Conservation (phyloP, 2,888 invertebrate species). For the Allolobophora icterica region DNA sequence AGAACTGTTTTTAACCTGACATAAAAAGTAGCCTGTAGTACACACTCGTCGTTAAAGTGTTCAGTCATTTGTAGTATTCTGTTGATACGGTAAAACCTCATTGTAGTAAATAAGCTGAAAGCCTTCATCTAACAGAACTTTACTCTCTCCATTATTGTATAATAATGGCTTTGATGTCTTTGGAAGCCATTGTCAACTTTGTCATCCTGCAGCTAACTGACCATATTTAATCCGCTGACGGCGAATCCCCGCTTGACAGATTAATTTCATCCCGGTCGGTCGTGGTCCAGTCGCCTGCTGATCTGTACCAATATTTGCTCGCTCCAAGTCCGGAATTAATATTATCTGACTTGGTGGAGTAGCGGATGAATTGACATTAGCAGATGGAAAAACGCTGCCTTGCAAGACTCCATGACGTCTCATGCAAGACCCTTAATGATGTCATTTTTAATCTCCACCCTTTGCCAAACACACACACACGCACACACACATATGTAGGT, state of each 20-base stretch:
- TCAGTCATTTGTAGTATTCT: too few relatives aligned
- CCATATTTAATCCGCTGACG: neutral
- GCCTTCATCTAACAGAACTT: neutral
- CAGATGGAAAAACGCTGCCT: neutral
- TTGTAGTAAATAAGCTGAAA: neutral
- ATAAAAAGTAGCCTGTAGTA: too few relatives aligned
- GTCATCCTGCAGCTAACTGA: neutral
- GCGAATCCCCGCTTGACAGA: slow-evolving; percentile 7
- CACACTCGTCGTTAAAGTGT: too few relatives aligned
- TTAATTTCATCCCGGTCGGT: neutral
- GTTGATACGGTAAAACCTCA: neutral
- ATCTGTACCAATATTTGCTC: slow-evolving; percentile 21
- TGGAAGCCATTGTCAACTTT: too few relatives aligned
- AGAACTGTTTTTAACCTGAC: neutral
- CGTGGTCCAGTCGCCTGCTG: slow-evolving; percentile 1
- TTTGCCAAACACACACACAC: neutral
- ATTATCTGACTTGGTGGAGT: neutral
- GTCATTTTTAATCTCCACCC: neutral
- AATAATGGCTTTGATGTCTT: too few relatives aligned
- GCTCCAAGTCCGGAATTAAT: slow-evolving; percentile 3
- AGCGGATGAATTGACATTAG: slow-evolving; percentile 11
- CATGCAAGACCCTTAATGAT: slow-evolving; percentile 11
- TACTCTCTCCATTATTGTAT: too few relatives aligned
- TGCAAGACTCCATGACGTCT: slow-evolving; percentile 9
- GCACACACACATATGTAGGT: too few relatives aligned